These are phyloP conservation scores for Mus pahari DNA, from an alignment of 2,113 vertebrate genomes.

Conservation along the genomic window DNA sequence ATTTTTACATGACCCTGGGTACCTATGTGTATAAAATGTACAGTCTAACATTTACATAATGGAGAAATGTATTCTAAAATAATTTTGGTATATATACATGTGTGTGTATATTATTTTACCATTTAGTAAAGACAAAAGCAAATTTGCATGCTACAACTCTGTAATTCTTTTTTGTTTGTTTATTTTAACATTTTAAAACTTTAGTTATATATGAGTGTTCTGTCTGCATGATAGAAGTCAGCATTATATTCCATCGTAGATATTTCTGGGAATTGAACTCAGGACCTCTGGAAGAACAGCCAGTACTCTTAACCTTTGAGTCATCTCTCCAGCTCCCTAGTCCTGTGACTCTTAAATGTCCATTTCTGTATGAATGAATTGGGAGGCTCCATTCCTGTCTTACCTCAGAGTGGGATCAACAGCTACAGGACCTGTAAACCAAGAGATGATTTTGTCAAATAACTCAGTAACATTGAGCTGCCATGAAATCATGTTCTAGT, in stretches of 20 bases:
- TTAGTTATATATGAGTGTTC: background rate
- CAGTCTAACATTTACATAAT: background rate
- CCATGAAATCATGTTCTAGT: background rate
- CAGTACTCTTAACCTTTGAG: background rate
- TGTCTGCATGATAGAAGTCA: background rate
- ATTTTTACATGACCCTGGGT: background rate
- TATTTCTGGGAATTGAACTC: background rate
- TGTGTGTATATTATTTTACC: background rate
- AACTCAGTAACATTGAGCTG: background rate
- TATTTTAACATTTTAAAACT: background rate
- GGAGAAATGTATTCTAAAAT: background rate
- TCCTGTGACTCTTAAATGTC: background rate
- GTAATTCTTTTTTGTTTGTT: background rate
- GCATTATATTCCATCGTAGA: background rate
- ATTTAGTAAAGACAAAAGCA: background rate
- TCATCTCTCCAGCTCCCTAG: background rate
- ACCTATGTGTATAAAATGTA: background rate
- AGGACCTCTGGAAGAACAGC: background rate
- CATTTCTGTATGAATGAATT: background rate
- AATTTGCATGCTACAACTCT: background rate
- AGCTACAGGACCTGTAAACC: conserved; percentile 68
- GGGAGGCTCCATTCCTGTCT: conserved; percentile 10
- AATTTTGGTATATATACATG: background rate
- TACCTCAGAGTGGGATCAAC: conserved; percentile 75
- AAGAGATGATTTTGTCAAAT: conserved; percentile 64